These are phyloP conservation scores for Sebastes itinus DNA, from an alignment of 2,797 vertebrate species.

Conservation along the genomic window DNA sequence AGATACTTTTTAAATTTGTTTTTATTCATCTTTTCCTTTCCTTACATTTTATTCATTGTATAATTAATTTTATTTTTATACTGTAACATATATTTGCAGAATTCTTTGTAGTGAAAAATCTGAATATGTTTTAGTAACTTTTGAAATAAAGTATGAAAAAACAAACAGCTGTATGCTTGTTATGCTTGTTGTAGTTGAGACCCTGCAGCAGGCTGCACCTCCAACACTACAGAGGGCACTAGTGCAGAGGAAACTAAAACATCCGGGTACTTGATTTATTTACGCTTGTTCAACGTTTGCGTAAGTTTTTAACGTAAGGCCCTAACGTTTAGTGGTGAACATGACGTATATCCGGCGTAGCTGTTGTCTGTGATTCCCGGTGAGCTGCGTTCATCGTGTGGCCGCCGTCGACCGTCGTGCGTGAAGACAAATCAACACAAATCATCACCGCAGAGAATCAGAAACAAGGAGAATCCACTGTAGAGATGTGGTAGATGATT, in stretches of 20 bases:
- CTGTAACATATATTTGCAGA: too few relatives aligned
- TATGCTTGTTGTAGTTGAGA: not conserved
- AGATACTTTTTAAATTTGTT: too few relatives aligned
- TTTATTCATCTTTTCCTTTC: too few relatives aligned
- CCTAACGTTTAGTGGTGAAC: accelerated
- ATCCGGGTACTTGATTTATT: conserved; percentile 62
- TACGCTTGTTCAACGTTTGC: conserved; percentile 43
- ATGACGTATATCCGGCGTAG: conserved; percentile 14
- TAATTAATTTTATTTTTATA: too few relatives aligned
- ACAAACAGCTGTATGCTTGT: not conserved
- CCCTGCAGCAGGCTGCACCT: not conserved
- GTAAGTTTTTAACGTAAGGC: conserved; percentile 49
- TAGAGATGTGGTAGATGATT: conserved; percentile 15
- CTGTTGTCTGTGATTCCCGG: conserved; percentile 42
- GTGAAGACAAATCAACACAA: conserved; percentile 11
- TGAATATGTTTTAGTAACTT: too few relatives aligned
- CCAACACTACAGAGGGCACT: conserved; percentile 26
- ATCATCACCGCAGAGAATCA: not conserved
- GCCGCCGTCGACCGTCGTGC: conserved; percentile 50
- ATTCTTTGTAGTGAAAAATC: too few relatives aligned
- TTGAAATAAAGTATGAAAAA: too few relatives aligned
- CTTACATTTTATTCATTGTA: too few relatives aligned
- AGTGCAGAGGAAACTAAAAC: not conserved
- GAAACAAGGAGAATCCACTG: not conserved
- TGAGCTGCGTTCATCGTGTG: conserved; percentile 58